phyloP scores from a whole-genome alignment of 2,888 invertebrate species.

The Drosophila prostipennis region DNA sequence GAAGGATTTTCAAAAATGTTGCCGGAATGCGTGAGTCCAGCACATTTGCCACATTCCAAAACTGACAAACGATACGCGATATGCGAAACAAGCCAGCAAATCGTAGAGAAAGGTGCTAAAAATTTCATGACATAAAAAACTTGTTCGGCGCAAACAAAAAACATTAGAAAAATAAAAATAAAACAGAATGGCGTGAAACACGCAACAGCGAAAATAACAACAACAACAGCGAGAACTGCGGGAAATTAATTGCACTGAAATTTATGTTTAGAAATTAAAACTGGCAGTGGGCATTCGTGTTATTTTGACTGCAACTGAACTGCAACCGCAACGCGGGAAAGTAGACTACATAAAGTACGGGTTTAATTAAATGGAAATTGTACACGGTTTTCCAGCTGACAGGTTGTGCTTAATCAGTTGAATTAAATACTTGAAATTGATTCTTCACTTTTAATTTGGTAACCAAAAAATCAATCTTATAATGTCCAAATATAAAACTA shows the following conservation, averaged over 20 bases:
- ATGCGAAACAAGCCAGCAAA: constrained; percentile 38
- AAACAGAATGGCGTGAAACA: constrained; percentile 65
- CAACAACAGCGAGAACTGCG: constrained; percentile 22
- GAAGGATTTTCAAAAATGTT: constrained; percentile 24
- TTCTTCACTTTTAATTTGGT: not conserved
- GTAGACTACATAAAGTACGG: constrained; percentile 43
- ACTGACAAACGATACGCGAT: constrained; percentile 43
- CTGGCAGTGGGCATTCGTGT: constrained; percentile 19
- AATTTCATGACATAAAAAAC: constrained; percentile 50
- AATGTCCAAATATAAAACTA: too few relatives aligned
- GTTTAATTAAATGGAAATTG: constrained; percentile 22
- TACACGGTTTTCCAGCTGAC: not conserved
- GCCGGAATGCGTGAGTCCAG: constrained; percentile 38
- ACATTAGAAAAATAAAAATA: not conserved
- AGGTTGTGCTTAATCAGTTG: not conserved
- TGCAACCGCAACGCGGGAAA: constrained; percentile 46
- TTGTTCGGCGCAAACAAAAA: constrained; percentile 12
- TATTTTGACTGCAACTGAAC: constrained; percentile 37
- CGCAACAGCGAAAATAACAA: constrained; percentile 38
- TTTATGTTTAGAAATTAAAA: constrained; percentile 55
- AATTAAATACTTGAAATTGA: not conserved
- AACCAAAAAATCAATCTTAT: too few relatives aligned
- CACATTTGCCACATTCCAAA: constrained; percentile 60
- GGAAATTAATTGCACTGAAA: constrained; percentile 64
- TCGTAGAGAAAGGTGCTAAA: constrained; percentile 58